Evolutionary conservation across 2,113 vertebrate genomes (phyloP), one percentile per base, ranked within the genome.

Genomic region (Periophthalmus modestus): DNA sequence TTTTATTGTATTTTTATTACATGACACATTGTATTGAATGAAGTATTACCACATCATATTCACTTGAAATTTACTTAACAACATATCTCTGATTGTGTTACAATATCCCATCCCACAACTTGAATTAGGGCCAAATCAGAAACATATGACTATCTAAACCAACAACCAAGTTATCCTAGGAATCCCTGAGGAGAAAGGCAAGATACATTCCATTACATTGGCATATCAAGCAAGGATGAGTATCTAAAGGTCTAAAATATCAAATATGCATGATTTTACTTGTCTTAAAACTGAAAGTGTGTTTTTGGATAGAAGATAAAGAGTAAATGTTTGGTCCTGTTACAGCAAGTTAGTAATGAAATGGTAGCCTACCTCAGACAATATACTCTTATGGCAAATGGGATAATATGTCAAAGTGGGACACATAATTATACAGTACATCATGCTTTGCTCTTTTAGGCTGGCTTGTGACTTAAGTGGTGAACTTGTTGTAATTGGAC

Each of bases 71-170:
- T 52, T 52, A 7, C 16, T 19, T 4, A 18, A 18, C 10, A 46
- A 46, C 12, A 48, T 52, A 52, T 52, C 21, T 55, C 88, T 85
- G 82, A 88, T 85, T 54, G 83, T 77, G 88, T 93, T 90, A 89
- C 81, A 86, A 89, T 91, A 87, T 92, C 92, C 91, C 91, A 91
- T 92, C 85, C 79, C 89, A 89, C 80, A 87, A 81, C 82, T 72
- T 78, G 81, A 91, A 89, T 90, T 87, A 82, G 62, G 69, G 75
- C 85, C 78, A 92, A 93, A 92, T 92, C 83, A 92, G 87, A 94
- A 93, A 90, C 93, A 94, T 82, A 93, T 93, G 92, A 91, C 21
- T 82, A 87, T 91, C 90, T 80, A 83, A 90, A 90, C 91, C 89
- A 77, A 90, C 88, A 21, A 55, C 19, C 19, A 21, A 21, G 90